These are phyloP conservation scores for Cephus sareptanus DNA, from an alignment of 2,888 invertebrate species.

Conservation along the genomic window DNA sequence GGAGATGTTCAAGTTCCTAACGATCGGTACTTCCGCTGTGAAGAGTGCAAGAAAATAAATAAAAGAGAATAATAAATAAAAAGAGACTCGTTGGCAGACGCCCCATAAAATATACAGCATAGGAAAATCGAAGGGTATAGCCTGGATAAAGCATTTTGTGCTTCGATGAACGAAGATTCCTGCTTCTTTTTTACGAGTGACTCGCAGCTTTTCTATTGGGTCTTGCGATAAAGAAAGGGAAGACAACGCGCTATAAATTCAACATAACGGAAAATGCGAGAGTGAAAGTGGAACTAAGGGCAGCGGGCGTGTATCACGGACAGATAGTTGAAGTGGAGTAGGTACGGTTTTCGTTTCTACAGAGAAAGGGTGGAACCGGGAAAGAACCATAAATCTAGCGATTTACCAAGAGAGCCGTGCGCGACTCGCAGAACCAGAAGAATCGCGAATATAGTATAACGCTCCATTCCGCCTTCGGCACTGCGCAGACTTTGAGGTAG, in stretches of 20 bases:
- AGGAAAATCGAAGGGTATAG: neutral
- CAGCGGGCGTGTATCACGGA: constrained; percentile 1
- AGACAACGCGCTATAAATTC: neutral
- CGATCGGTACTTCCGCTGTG: neutral
- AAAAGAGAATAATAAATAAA: neutral
- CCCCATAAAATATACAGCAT: neutral
- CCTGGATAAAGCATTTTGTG: neutral
- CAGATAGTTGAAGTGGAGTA: neutral
- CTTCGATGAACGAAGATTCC: neutral
- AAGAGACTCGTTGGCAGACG: neutral
- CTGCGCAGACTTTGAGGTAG: constrained; percentile 31
- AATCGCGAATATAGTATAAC: constrained; percentile 42
- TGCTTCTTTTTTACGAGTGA: neutral
- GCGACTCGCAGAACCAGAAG: constrained; percentile 36
- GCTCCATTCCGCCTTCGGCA: constrained; percentile 35
- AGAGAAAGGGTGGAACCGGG: constrained; percentile 48
- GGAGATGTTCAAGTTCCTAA: neutral
- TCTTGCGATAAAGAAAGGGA: neutral
- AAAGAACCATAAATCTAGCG: constrained; percentile 45
- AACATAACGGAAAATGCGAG: neutral
- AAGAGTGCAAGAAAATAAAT: neutral
- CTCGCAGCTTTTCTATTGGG: neutral
- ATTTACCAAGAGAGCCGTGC: constrained; percentile 45
- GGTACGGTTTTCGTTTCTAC: constrained; percentile 26
- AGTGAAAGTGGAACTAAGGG: neutral